phyloP scores from a whole-genome alignment of 2,888 invertebrate species.

The Plagiodera versicolora region DNA sequence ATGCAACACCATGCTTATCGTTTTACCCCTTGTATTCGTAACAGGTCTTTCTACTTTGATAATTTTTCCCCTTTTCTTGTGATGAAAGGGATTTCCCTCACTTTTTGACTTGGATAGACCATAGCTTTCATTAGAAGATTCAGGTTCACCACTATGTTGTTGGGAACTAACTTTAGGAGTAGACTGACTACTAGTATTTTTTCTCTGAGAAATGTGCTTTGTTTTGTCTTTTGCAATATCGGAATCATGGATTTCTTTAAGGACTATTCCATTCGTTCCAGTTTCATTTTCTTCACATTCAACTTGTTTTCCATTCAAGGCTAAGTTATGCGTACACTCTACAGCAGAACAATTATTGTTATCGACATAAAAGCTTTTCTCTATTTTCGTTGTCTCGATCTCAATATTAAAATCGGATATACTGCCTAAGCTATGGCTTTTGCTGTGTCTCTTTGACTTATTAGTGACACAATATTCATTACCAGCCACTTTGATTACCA shows the following conservation, averaged over 20 bases:
- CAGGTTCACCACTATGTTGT: constrained; percentile 21
- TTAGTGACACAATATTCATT: constrained; percentile 54
- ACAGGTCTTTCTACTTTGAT: constrained; percentile 47
- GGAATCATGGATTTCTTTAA: constrained; percentile 1
- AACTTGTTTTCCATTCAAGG: constrained; percentile 11
- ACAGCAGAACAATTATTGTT: constrained; percentile 26
- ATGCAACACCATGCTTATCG: constrained; percentile 29
- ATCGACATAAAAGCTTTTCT: constrained; percentile 38
- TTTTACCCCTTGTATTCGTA: constrained; percentile 44
- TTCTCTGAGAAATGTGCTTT: constrained; percentile 9
- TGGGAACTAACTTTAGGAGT: constrained; percentile 8
- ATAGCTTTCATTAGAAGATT: constrained; percentile 35
- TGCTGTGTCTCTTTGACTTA: constrained; percentile 47
- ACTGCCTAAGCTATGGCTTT: constrained; percentile 53
- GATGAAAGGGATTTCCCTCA: constrained; percentile 53
- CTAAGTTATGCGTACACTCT: constrained; percentile 23
- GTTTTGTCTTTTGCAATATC: constrained; percentile 12
- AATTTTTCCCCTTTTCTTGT: constrained; percentile 50
- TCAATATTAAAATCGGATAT: constrained; percentile 50
- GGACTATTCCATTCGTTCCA: neutral
- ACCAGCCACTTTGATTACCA: constrained; percentile 55
- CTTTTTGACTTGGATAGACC: constrained; percentile 52
- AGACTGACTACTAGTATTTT: constrained; percentile 10
- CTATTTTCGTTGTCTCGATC: constrained; percentile 47
- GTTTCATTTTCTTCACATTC: constrained; percentile 20